Conservation (phyloP, 2,888 invertebrate genomes). For the Rhaphigaster nebulosa region DNA sequence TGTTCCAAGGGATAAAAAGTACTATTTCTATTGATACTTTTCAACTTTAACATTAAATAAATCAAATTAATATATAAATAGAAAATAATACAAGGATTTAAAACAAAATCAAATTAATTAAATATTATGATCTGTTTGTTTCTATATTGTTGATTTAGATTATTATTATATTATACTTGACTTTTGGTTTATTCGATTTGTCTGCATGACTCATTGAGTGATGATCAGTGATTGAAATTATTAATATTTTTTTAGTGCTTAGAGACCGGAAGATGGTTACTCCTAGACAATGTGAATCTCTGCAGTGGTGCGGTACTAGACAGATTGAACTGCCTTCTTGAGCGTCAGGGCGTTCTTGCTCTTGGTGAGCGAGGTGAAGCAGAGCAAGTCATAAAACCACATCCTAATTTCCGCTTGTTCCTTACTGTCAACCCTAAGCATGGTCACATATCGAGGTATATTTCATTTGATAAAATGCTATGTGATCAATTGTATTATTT, state of each 20-base stretch:
- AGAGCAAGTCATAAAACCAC: constrained; percentile 83
- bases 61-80: no score
- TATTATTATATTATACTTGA: no score
- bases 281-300: constrained; percentile 93
- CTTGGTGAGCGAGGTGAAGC: constrained; percentile 92
- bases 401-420: constrained; percentile 92
- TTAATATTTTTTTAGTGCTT: constrained; percentile 73
- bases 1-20: background rate
- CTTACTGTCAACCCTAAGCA: constrained; percentile 94
- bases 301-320: constrained; percentile 97
- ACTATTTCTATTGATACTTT: background rate
- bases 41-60: background rate
- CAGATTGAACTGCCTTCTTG: constrained; percentile 93
- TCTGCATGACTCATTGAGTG: no score
- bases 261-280: constrained; percentile 85
- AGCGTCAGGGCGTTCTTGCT: constrained; percentile 89
- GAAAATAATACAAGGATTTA: no score
- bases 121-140: no score
- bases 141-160: no score
- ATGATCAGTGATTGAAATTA: no score
- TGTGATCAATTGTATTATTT: no score
- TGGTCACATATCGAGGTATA: constrained; percentile 91
- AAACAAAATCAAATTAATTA: no score
- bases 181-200: no score
- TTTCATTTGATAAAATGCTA: background rate